Evolutionary conservation across 2,113 vertebrate species (phyloP), one percentile per base, ranked within the genome.

Genomic region (Gorsachius goisagi): DNA sequence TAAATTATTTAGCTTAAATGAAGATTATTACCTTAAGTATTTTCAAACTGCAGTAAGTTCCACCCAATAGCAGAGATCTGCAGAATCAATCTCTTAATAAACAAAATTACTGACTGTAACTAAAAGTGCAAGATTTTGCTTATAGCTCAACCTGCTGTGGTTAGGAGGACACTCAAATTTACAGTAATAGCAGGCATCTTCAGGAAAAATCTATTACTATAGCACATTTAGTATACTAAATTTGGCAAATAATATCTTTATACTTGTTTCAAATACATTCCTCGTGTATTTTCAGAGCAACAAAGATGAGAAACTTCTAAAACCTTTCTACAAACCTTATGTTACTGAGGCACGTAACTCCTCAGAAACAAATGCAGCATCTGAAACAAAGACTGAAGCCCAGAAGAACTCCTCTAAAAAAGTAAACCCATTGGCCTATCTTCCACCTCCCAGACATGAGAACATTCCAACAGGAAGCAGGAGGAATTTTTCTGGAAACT

Each of bases 51-150:
- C 91, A 94, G 12, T 60, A 82, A 81, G 30, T 81, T 81, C 56
- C 37, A 86, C 63, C 47, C 64, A 90, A 33, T 27, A 93, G 64
- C 64, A 92, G 28, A 86, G n/a, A 84, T 35, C 66, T 73, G 62
- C 73, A 96, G 81, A 85, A 94, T 82, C 82, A 73, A 71, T 39
- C 64, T 87, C 92, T 75, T 75, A 88, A 73, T 90, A 90, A 93
- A 63, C 55, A 90, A 82, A 96, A 92, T 56, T 84, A 90, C 27
- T 19, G 11, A 44, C 35, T 37, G 11, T 45, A 88, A 91, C 77
- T 88, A 80, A 41, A 12, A 68, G 55, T 28, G 21, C 44, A 86
- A 80, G 37, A 73, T 77, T 79, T 45, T 93, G 37, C 80, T 86
- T 68, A 81, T 12, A 89, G 69, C 45, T 91, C 81, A 91, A 62